A percentile compares a stretch with the other conserved stretches of the same genome.
Evolutionary conservation across 2,888 invertebrate genomes (phyloP).

Genomic region (Polylopha cassiicola): DNA sequence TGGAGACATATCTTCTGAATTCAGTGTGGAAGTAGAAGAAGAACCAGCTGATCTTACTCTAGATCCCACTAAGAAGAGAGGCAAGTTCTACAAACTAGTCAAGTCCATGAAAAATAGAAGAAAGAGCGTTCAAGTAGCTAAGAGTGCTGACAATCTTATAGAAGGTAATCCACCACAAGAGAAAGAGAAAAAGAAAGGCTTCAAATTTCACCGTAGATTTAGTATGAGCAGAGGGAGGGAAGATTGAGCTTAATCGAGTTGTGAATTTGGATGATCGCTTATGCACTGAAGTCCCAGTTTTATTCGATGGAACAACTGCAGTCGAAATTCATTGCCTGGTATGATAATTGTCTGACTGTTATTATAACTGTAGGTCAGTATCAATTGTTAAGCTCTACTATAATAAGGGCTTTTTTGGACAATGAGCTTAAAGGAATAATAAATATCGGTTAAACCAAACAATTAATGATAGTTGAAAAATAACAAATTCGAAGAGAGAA

Average conservation of each 20-base stretch:
- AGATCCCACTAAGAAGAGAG: slow-evolving; percentile 60
- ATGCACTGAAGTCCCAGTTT: not conserved
- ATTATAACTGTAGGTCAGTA: no score
- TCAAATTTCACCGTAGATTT: slow-evolving; percentile 68
- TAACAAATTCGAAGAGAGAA: no score
- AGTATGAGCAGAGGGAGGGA: slow-evolving; percentile 65
- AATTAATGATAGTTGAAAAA: no score
- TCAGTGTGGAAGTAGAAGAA: slow-evolving; percentile 69
- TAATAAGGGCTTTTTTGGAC: no score
- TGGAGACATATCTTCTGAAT: slow-evolving; percentile 70
- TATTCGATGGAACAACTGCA: not conserved
- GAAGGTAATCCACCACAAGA: slow-evolving; percentile 56
- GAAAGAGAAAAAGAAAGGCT: slow-evolving; percentile 62
- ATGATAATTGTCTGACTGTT: no score
- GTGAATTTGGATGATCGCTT: slow-evolving; percentile 24
- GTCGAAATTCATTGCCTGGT: no score
- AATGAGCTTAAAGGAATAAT: no score
- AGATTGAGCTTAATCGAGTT: slow-evolving; percentile 49
- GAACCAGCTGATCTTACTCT: slow-evolving; percentile 48
- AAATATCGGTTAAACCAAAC: no score
- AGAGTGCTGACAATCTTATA: slow-evolving; percentile 62
- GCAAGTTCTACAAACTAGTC: slow-evolving; percentile 67
- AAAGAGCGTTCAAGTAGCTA: slow-evolving; percentile 70
- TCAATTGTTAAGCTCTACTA: no score
- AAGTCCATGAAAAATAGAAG: slow-evolving; percentile 71